A percentile compares a stretch with the other conserved stretches of the same genome.
Conservation (phyloP, 1,140 invertebrate genomes). For the Drosophila hydei region DNA sequence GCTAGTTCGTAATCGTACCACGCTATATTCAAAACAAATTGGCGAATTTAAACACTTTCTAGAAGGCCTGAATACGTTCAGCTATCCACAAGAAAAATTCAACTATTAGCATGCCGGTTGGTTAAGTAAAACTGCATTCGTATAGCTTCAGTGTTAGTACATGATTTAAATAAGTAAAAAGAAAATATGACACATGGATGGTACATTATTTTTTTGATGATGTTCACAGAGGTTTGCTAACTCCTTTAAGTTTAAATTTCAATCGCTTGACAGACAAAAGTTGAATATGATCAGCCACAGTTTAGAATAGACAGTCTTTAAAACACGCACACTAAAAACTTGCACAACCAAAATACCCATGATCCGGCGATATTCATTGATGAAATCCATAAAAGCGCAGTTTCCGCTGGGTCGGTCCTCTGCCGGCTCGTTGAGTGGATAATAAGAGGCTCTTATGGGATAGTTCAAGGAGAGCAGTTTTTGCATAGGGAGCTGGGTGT, state of each 20-base stretch:
- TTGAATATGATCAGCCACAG: conserved; percentile 58
- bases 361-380: conserved; percentile 66
- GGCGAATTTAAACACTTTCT: conserved; percentile 22
- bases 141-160: conserved; percentile 34
- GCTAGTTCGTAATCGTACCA: conserved; percentile 96
- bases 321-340: conserved; percentile 57
- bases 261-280: conserved; percentile 46
- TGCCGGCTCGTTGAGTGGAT: conserved; percentile 25
- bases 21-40: conserved; percentile 86
- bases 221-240: conserved; percentile 39
- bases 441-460: conserved; percentile 31
- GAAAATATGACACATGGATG: conserved; percentile 21
- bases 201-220: conserved; percentile 17
- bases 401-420: conserved; percentile 34
- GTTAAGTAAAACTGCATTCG: conserved; percentile 37
- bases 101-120: conserved; percentile 27
- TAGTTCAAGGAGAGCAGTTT: conserved; percentile 15
- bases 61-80: background rate
- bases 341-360: conserved; percentile 74
- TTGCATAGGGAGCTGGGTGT: conserved; percentile 20
- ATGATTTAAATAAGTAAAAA: conserved; percentile 24
- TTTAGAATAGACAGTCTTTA: conserved; percentile 45
- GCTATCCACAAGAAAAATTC: conserved; percentile 14
- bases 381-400: conserved; percentile 25
- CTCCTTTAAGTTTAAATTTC: conserved; percentile 33